Percentiles rank a stretch among this genome's conserved stretches.
Evolutionary conservation across 2,797 vertebrate species (phyloP).

Genomic region (Mastacembelus armatus): DNA sequence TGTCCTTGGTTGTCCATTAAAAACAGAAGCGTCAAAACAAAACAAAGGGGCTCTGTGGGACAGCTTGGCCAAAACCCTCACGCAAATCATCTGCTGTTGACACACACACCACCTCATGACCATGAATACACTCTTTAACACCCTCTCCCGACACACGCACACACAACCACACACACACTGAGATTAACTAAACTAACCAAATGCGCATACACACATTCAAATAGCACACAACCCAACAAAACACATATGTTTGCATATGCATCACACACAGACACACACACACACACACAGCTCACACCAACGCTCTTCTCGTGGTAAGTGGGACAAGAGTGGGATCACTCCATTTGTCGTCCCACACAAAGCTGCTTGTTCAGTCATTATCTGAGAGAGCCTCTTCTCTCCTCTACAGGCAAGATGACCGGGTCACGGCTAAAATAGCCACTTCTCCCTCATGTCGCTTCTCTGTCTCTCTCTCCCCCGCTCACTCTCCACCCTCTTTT

Average conservation of each 20-base stretch:
- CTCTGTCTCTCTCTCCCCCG: conserved; percentile 19
- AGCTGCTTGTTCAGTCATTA: conserved; percentile 85
- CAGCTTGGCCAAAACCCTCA: conserved; percentile 71
- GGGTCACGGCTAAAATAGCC: conserved; percentile 77
- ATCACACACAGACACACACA: conserved; percentile 38
- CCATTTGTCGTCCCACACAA: conserved; percentile 80
- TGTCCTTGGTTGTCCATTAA: conserved; percentile 69
- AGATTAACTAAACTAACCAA: conserved; percentile 66
- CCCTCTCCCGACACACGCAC: conserved; percentile 40
- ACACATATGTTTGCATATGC: conserved; percentile 64
- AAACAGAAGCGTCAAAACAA: conserved; percentile 73
- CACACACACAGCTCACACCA: conserved; percentile 39
- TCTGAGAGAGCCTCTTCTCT: conserved; percentile 80
- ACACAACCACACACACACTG: conserved; percentile 12
- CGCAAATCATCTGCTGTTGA: conserved; percentile 77
- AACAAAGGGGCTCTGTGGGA: conserved; percentile 70
- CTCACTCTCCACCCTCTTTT: conserved; percentile 28
- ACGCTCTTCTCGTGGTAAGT: conserved; percentile 72
- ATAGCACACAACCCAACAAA: conserved; percentile 59
- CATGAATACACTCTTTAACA: conserved; percentile 74
- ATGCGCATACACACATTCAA: conserved; percentile 70
- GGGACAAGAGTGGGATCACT: conserved; percentile 78
- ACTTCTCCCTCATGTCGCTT: conserved; percentile 64
- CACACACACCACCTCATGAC: conserved; percentile 74
- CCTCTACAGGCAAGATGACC: conserved; percentile 76